Evolutionary conservation across 2,113 vertebrate species (phyloP), one percentile per base, ranked within the genome.

Genomic region (Phodopus roborovskii): DNA sequence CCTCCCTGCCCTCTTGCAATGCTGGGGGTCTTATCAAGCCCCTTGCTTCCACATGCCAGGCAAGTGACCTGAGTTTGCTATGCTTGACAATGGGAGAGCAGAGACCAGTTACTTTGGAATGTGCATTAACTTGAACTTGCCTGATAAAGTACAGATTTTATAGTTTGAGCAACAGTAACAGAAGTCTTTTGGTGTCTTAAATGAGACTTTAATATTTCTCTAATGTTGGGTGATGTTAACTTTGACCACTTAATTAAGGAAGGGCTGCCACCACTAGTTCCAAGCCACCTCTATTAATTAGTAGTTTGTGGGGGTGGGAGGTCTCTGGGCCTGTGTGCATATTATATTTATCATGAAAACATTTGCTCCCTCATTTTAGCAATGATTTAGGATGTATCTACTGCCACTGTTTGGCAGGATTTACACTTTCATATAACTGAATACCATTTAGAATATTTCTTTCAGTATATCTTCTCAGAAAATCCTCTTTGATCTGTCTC

Each of bases 401-500:
- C 36, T 2, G 60, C 73, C 11, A 85, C 33, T 58, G 30, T 88
- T 66, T 28, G 26, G 56, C 85, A 53, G 15, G 48, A 28, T 56
- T 88, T 45, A 10, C 70, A 16, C 73, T 94, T 78, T 93, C 9
- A 16, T 79, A 53, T 22, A 88, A 62, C 28, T 42, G 7, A 48
- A 30, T 45, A 71, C 89, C 60, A 92, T 58, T 66, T 92, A 81
- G 60, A 88, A 83, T 50, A 68, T 39, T 84, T 36, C 24, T 22
- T 87, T 9, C 24, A 83, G 10, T 45, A 33, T 53, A 73, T 93
- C 95, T 97, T 95, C 39, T 84, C 30, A 16, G 30, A 81, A n/a
- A 74, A 50, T 78, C n/a, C 2, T 62, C 39, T 66, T 88, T 66
- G 30, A 73, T 81, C 68, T 90, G 8, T 50, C 28, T 81, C 71